Evolutionary conservation across 2,888 invertebrate genomes (phyloP).

Genomic region (Melitaea athalia): DNA sequence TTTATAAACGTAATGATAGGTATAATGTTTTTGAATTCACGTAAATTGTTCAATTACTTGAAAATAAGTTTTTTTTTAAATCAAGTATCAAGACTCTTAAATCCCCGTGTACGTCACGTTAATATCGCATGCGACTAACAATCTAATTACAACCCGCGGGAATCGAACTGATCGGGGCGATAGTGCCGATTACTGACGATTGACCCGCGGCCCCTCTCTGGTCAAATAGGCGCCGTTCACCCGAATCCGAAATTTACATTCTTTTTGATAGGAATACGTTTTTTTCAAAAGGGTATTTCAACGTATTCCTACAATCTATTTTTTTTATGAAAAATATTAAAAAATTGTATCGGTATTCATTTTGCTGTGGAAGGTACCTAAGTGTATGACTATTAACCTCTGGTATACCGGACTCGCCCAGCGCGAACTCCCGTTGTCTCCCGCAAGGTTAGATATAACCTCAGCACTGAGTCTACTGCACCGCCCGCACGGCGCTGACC

Average conservation of each 20-base stretch:
- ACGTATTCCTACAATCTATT: not conserved
- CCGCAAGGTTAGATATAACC: too few relatives aligned
- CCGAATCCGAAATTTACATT: conserved; percentile 33
- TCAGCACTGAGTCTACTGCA: too few relatives aligned
- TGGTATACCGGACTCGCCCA: too few relatives aligned
- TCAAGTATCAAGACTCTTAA: conserved; percentile 57
- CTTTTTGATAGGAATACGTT: conserved; percentile 4
- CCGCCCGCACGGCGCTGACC: too few relatives aligned
- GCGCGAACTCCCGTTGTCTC: too few relatives aligned
- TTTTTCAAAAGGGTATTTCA: not conserved
- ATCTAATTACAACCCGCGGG: conserved; percentile 80
- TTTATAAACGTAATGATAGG: too few relatives aligned
- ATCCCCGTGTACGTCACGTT: conserved; percentile 59
- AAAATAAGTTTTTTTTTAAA: conserved; percentile 36
- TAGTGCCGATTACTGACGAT: conserved; percentile 67
- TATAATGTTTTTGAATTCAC: too few relatives aligned
- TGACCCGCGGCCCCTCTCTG: conserved; percentile 42
- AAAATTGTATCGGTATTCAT: too few relatives aligned
- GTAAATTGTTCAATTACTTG: not conserved
- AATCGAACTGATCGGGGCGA: conserved; percentile 78
- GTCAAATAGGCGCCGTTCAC: conserved; percentile 30
- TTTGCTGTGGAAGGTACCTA: too few relatives aligned
- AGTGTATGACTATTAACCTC: too few relatives aligned
- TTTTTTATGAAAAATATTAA: not conserved
- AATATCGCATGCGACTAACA: conserved; percentile 80